Percentiles rank a stretch among this genome's conserved stretches.
phyloP scores from a whole-genome alignment of 2,888 invertebrate species.

The Drosophila anceps region DNA sequence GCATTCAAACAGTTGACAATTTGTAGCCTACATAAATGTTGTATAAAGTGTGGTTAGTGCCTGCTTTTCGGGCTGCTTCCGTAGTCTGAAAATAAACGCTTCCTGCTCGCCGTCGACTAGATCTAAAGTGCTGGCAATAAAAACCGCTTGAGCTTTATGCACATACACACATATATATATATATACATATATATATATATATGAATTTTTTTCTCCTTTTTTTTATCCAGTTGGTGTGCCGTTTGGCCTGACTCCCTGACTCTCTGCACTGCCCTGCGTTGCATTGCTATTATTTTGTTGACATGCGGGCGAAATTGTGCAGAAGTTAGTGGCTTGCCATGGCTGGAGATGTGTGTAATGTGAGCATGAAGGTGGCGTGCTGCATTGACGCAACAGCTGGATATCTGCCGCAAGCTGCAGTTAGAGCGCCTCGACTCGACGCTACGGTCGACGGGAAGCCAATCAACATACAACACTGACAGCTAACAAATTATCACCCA shows the following conservation, averaged over 20 bases:
- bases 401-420: constrained; percentile 29
- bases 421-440: not conserved
- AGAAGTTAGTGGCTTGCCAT: constrained; percentile 16
- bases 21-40: constrained; percentile 8
- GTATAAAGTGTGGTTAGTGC: constrained; percentile 2
- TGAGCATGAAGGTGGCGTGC: constrained; percentile 4
- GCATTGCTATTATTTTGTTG: constrained; percentile 44
- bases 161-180: not conserved
- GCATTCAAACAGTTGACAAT: constrained; percentile 3
- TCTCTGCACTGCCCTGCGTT: not conserved
- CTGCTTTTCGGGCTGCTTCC: not conserved
- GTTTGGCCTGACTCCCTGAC: not conserved
- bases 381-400: constrained; percentile 11
- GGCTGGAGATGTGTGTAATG: constrained; percentile 1
- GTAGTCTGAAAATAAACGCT: constrained; percentile 6
- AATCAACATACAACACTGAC: constrained; percentile 35
- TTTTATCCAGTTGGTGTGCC: constrained; percentile 1
- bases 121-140: constrained; percentile 19
- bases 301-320: constrained; percentile 26
- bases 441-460: constrained; percentile 18
- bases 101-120: not conserved
- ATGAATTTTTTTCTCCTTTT: not conserved
- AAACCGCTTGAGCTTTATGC: constrained; percentile 15
- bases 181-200: not conserved
- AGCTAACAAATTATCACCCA: constrained; percentile 17